These are phyloP conservation scores for Agrypnia vestita DNA, from an alignment of 1,140 invertebrate species.

Conservation along the genomic window DNA sequence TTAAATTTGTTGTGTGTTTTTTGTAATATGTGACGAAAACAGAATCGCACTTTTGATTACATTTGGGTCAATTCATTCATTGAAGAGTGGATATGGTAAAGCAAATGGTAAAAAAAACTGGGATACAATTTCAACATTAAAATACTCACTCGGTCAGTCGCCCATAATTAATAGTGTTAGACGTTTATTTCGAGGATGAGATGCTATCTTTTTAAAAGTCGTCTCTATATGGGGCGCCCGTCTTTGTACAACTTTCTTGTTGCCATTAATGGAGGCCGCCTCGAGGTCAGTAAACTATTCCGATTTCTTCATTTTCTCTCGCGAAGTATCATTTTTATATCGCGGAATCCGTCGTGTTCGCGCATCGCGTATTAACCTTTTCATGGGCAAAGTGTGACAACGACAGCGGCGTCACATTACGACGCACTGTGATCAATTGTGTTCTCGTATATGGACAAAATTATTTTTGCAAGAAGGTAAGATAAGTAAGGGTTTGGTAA, in stretches of 20 bases:
- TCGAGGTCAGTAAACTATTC: conserved; percentile 30
- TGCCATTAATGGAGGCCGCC: conserved; percentile 13
- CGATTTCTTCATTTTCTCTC: conserved; percentile 23
- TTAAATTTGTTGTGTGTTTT: too few species aligned
- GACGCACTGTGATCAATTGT: too few species aligned
- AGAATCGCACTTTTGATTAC: too few species aligned
- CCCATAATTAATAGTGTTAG: background rate
- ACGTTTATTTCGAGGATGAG: background rate
- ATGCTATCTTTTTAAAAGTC: background rate
- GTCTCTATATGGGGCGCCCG: conserved; percentile 19
- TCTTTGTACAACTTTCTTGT: conserved; percentile 16
- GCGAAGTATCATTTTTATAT: background rate
- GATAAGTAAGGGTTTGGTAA: too few species aligned
- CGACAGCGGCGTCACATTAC: background rate
- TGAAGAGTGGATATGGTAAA: too few species aligned
- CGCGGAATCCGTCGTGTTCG: background rate
- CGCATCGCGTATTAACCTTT: conserved; percentile 26
- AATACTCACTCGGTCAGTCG: background rate
- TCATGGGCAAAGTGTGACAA: background rate
- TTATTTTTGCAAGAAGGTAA: too few species aligned
- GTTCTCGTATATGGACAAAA: too few species aligned
- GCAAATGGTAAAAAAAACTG: too few species aligned
- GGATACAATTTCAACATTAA: too few species aligned
- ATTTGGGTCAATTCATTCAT: too few species aligned
- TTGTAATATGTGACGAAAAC: too few species aligned